These are phyloP conservation scores for Enhydra lutris DNA, from an alignment of 2,113 vertebrate genomes.

Conservation along the genomic window DNA sequence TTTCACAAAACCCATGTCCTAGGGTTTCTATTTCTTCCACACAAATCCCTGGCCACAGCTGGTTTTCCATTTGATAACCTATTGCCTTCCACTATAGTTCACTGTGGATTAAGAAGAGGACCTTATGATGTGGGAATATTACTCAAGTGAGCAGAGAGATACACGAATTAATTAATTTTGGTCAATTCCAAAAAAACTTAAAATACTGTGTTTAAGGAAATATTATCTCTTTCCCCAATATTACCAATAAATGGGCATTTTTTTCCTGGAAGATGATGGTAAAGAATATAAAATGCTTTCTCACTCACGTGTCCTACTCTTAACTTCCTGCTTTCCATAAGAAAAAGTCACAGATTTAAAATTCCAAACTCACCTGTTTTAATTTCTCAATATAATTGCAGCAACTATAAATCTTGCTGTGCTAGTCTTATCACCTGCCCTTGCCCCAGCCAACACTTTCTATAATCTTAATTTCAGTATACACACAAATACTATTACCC, in stretches of 20 bases:
- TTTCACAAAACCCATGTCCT: not conserved
- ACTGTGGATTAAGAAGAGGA: not conserved
- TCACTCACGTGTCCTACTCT: not conserved
- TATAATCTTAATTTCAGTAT: not conserved
- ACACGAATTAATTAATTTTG: slow-evolving; percentile 39
- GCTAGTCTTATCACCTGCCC: not conserved
- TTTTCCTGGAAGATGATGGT: not conserved
- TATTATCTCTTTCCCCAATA: not conserved
- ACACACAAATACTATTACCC: not conserved
- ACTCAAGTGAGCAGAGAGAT: not conserved
- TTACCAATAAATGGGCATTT: slow-evolving; percentile 43
- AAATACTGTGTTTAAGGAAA: slow-evolving; percentile 27
- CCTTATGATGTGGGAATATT: not conserved
- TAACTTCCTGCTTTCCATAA: not conserved
- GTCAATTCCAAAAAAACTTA: slow-evolving; percentile 18
- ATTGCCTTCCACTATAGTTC: not conserved
- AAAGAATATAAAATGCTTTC: slow-evolving; percentile 6
- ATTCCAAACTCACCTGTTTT: slow-evolving; percentile 11
- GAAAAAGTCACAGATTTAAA: slow-evolving; percentile 46
- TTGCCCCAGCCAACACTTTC: not conserved
- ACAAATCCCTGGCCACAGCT: not conserved
- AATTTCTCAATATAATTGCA: not conserved
- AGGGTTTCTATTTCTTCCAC: not conserved
- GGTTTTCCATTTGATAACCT: not conserved
- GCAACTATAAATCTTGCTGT: not conserved